Percentiles rank a stretch among this genome's conserved stretches.
Conservation (phyloP, 2,888 invertebrate species). For the Panorpa germanica region DNA sequence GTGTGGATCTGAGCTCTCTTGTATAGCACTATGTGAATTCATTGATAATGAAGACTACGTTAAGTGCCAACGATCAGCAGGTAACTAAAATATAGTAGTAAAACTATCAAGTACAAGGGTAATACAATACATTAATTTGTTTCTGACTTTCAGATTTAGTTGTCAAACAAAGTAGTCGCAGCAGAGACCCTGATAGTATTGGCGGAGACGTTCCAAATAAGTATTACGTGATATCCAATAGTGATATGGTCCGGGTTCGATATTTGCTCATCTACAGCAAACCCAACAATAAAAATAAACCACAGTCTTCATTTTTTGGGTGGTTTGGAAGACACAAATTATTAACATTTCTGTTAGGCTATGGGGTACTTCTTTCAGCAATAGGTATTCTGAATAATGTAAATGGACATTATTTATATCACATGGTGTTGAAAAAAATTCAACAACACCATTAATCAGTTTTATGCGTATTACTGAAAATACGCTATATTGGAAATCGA, state of each 20-base stretch:
- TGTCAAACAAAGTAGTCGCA: too few species aligned
- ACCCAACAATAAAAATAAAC: constrained; percentile 19
- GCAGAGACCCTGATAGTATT: too few species aligned
- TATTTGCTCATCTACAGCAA: constrained; percentile 55
- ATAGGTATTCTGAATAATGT: constrained; percentile 44
- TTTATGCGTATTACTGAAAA: too few species aligned
- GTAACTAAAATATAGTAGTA: too few species aligned
- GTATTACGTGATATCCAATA: constrained; percentile 58
- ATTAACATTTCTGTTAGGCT: constrained; percentile 38
- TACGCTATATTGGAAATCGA: too few species aligned
- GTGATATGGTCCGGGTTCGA: constrained; percentile 52
- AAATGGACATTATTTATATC: constrained; percentile 39
- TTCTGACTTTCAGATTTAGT: too few species aligned
- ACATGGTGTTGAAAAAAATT: constrained; percentile 30
- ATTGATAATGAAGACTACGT: constrained; percentile 48
- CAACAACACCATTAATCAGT: too few species aligned
- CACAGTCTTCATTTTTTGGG: constrained; percentile 11
- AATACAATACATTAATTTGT: too few species aligned
- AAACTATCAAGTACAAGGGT: too few species aligned
- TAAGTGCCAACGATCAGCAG: constrained; percentile 24
- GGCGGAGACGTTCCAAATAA: constrained; percentile 35
- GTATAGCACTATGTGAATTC: constrained; percentile 64
- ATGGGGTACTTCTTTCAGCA: constrained; percentile 39
- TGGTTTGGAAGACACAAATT: constrained; percentile 43
- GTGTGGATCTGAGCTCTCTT: constrained; percentile 55